Percentiles rank a stretch among this genome's conserved stretches.
Evolutionary conservation across 2,797 vertebrate species (phyloP).

Genomic region (Geotrypetes seraphini): DNA sequence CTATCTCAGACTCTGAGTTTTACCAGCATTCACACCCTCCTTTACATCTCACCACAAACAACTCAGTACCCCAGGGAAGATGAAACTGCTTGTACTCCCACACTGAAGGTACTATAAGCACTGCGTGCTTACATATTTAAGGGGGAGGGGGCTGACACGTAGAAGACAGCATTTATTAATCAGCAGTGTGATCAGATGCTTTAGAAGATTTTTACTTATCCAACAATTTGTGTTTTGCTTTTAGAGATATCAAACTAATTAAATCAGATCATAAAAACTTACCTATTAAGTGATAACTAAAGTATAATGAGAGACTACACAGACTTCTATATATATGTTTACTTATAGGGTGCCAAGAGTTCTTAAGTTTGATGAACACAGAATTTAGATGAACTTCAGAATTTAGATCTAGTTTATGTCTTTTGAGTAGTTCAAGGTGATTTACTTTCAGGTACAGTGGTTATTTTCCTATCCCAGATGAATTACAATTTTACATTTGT

Average conservation of each 20-base stretch:
- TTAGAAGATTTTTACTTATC: background rate
- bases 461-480: too few relatives aligned
- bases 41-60: conserved; percentile 14
- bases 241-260: conserved; percentile 5
- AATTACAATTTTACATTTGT: too few relatives aligned
- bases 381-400: too few relatives aligned
- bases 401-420: too few relatives aligned
- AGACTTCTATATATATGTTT: background rate
- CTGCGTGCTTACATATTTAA: background rate
- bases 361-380: too few relatives aligned
- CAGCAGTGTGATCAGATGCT: background rate
- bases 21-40: conserved; percentile 29
- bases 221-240: background rate
- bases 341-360: too few relatives aligned
- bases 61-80: conserved; percentile 22
- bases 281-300: conserved; percentile 13
- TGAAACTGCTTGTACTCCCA: conserved; percentile 18
- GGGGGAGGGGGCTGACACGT: background rate
- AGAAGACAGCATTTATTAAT: background rate
- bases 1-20: conserved; percentile 22
- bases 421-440: too few relatives aligned
- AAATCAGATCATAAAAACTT: conserved; percentile 19
- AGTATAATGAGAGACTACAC: background rate
- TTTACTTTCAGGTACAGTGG: too few relatives aligned
- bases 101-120: background rate